Evolutionary conservation across 2,113 vertebrate genomes (phyloP), one percentile per base, ranked within the genome.

Genomic region (Oostethus manadensis): DNA sequence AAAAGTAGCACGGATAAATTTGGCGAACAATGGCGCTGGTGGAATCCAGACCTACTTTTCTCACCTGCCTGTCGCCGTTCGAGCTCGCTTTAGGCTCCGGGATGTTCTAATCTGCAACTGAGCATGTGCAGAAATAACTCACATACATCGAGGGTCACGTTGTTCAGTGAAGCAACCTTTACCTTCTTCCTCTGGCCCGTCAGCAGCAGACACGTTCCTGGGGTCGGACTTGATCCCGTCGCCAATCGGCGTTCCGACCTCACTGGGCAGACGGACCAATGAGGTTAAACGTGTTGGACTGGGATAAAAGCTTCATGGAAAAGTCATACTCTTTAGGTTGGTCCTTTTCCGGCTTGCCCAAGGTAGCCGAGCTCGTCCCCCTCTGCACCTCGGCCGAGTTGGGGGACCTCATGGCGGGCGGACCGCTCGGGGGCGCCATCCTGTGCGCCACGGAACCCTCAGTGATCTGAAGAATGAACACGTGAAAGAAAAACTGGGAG

Each of bases 51-150:
- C 29, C 38, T 7, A 14, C 38, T 42, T 14, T 14, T 55, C 55
- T 58, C 90, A 96, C 96, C 96, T 95, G 91, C 72, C 93, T 93
- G 9, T 92, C 90, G 16, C 92, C 92, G 2, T 91, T 93, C 72
- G 95, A 80, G 17, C 91, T 92, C 9, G 91, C 91, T 76, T 93
- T 89, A 0, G 91, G 75, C 70, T 96, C 91, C 89, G 94, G 84
- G 69, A 93, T 77, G 51, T 84, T 86, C 77, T 96, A 96, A 81
- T 91, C 88, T 60, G 87, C 86, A 51, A 90, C 94, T 95, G 87
- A 56, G 45, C 64, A 45, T 1, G 48, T 18, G 43, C 15, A 59
- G 18, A 51, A 45, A 40, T 18, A 8, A 11, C 0, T 53, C 9
- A 29, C 22, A 20, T 8, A 49, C 14, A 22, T 29, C 29, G 16